Base-by-base conservation (phyloP, 2,797 vertebrate species). In the Brachyrhaphis roseni region DNA sequence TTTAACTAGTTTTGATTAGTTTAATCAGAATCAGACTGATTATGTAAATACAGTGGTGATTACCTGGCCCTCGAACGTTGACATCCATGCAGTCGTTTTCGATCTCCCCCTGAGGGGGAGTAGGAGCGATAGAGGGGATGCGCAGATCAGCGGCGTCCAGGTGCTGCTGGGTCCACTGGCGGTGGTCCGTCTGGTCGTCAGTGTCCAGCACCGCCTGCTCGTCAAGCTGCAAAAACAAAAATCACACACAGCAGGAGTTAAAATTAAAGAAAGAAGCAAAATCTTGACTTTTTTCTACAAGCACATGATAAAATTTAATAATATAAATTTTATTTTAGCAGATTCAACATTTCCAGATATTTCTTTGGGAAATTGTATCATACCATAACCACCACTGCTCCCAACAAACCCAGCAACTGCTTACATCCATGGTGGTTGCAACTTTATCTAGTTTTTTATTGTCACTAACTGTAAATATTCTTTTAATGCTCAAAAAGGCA, bases 101-200 rank as follows among this genome's bases (percentile, higher is more conserved):
- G 0, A 97, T 97, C 82, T 99, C 98, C 1, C 98, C 98, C 94
- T 99, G 98, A 0, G 98, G 98, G 0, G 98, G 98, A 0, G 98
- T 99, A 2, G 98, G 98, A 0, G 98, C 98, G 83, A 98, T 97
- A 86, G 97, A 97, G 1, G 98, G 97, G 74, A 97, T 94, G 18
- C 98, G 97, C 78, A 99, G 93, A 91, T 99, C 98, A 0, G 98
- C 98, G 0, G 98, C 98, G 0, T 99, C 98, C 90, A 99, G 93
- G 92, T 99, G 98, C 95, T 99, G 98, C 93, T 98, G 98, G 0
- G 98, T 99, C 98, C 98, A 99, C 94, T 98, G 98, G 49, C 98
- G 94, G 93, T 98, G 98, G 89, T 99, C 98, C 0, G 97, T 97
- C 94, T 99, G 97, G 81, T 97, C 95, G 0, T 97, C 97, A 12